Percentiles rank a stretch among this genome's conserved stretches.
Conservation (phyloP, 2,888 invertebrate genomes). For the Xestobium rufovillosum region DNA sequence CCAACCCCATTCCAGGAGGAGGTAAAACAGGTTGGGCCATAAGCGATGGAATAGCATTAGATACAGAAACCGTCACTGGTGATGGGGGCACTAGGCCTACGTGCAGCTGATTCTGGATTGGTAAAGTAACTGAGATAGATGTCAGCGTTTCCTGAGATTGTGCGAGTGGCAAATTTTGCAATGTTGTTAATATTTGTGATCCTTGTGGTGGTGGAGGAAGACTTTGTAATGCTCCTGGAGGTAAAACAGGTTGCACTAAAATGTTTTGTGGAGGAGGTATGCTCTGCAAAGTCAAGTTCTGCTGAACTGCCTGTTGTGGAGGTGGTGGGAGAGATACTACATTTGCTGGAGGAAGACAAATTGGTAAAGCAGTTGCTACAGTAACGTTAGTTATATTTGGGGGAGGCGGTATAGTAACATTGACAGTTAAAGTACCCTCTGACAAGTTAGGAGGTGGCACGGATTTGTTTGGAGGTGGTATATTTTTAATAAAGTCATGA, state of each 20-base stretch:
- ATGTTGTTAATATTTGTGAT: slow-evolving; percentile 13
- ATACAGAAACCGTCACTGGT: slow-evolving; percentile 24
- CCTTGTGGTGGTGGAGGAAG: slow-evolving; percentile 26
- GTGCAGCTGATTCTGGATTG: slow-evolving; percentile 17
- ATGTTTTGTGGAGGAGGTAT: slow-evolving; percentile 29
- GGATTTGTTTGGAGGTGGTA: slow-evolving; percentile 43
- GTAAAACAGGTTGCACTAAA: slow-evolving; percentile 30
- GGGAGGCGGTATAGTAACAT: slow-evolving; percentile 30
- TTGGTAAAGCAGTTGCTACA: slow-evolving; percentile 14
- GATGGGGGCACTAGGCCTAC: slow-evolving; percentile 27
- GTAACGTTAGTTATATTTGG: slow-evolving; percentile 24
- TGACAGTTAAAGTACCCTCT: slow-evolving; percentile 27
- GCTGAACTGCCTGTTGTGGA: slow-evolving; percentile 7
- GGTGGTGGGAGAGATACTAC: slow-evolving; percentile 15
- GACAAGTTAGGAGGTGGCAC: slow-evolving; percentile 39
- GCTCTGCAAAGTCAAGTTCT: slow-evolving; percentile 22
- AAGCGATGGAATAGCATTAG: slow-evolving; percentile 36
- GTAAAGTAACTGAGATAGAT: not conserved
- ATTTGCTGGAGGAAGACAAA: slow-evolving; percentile 17
- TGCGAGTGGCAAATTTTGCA: slow-evolving; percentile 16
- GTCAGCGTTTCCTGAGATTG: not conserved
- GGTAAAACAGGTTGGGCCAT: slow-evolving; percentile 42
- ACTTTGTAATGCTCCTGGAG: slow-evolving; percentile 19
- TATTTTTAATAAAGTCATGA: slow-evolving; percentile 40
- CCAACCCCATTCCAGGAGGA: slow-evolving; percentile 32